These are phyloP conservation scores for Strongylocentrotus purpuratus DNA, from an alignment of 35 echinoderm and acorn worm species.

Conservation along the genomic window DNA sequence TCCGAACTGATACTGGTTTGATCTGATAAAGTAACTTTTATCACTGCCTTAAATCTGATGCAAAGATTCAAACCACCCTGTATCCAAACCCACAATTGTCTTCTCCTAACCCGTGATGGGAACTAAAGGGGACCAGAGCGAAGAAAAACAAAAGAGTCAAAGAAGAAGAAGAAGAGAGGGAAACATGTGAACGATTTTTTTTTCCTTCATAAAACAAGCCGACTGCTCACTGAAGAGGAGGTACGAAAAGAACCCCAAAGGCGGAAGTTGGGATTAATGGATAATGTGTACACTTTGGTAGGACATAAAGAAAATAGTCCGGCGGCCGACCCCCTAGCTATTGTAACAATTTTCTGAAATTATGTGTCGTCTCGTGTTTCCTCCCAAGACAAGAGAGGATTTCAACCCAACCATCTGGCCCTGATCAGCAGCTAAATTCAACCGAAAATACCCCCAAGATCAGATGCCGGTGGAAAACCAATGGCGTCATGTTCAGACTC, in stretches of 20 bases:
- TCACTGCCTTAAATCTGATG: constrained; percentile 7
- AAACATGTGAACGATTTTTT: not conserved
- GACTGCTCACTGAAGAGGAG: not conserved
- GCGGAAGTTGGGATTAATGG: constrained; percentile 53
- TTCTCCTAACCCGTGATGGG: not conserved
- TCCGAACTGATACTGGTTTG: not conserved
- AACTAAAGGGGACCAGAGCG: not conserved
- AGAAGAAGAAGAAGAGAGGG: not conserved
- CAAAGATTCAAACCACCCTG: not conserved
- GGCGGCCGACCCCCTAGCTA: constrained; percentile 43
- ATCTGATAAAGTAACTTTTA: constrained; percentile 31
- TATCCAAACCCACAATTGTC: not conserved
- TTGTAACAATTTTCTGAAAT: constrained; percentile 57
- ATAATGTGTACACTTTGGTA: constrained; percentile 55
- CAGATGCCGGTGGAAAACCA: constrained; percentile 15
- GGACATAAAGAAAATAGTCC: constrained; percentile 56
- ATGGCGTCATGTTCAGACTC: not conserved
- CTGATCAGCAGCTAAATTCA: constrained; percentile 43
- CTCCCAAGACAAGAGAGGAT: constrained; percentile 33
- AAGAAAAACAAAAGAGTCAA: not conserved
- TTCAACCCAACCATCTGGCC: constrained; percentile 33
- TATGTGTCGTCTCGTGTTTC: constrained; percentile 47
- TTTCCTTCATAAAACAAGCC: not conserved
- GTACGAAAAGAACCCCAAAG: constrained; percentile 16
- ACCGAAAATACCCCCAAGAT: constrained; percentile 27